Evolutionary conservation across 1,140 invertebrate genomes (phyloP).

Genomic region (Lutraria rhynchaena): DNA sequence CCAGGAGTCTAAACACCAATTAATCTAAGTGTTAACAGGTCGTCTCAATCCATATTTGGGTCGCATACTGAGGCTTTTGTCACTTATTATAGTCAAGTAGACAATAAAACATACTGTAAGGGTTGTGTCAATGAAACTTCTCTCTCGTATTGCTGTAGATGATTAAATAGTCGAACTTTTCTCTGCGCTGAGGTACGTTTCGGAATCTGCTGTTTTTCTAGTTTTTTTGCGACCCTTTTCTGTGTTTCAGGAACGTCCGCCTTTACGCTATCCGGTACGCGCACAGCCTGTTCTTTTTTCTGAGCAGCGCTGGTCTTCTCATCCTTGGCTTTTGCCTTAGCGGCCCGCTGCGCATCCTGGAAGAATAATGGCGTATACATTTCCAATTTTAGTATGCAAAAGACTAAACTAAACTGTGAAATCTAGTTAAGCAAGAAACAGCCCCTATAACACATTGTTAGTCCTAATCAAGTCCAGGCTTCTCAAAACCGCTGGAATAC

Average conservation of each 20-base stretch:
- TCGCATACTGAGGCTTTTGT: too few species aligned
- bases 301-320: conserved; percentile 23
- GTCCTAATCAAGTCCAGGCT: too few species aligned
- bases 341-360: conserved; percentile 75
- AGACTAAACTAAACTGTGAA: too few species aligned
- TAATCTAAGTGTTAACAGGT: too few species aligned
- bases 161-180: conserved; percentile 80
- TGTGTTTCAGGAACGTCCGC: conserved; percentile 77
- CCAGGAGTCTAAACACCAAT: too few species aligned
- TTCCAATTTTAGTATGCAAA: not conserved
- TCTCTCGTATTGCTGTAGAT: conserved; percentile 80
- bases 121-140: conserved; percentile 68
- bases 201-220: conserved; percentile 77
- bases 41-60: too few species aligned
- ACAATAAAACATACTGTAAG: conserved; percentile 76
- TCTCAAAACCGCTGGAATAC: too few species aligned
- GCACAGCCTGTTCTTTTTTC: conserved; percentile 61
- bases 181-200: conserved; percentile 73
- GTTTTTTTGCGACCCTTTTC: conserved; percentile 77
- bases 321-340: conserved; percentile 68
- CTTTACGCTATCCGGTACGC: conserved; percentile 77
- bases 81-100: too few species aligned
- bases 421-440: too few species aligned
- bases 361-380: conserved; percentile 9
- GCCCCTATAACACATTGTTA: not conserved